Base-by-base conservation (phyloP, 64 coral and sea anemone genomes). In the Montipora capricornis region DNA sequence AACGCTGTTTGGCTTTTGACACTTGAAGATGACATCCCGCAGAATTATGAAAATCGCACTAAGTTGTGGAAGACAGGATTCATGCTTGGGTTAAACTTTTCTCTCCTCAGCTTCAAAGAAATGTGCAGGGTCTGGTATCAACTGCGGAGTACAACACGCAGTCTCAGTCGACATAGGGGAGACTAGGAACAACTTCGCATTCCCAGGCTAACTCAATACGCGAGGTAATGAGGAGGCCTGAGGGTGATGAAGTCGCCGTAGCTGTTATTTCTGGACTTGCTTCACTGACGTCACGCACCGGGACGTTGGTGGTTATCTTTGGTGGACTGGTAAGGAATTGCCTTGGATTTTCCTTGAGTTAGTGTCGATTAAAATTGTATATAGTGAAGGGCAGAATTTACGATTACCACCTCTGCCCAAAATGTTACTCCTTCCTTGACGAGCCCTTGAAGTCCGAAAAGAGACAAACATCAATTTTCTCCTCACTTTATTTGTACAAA, bases 191-290 rank as follows among this genome's bases (percentile, higher is more conserved):
- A 71, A 64, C 26, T 26, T 26, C 26, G 26, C 26, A 26, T 26
- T 26, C 26, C 26, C 26, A 26, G 26, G 26, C 26, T 26, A 26
- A 26, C 26, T 26, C 26, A 26, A 26, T 26, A 26, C 26, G 26
- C 26, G 26, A 26, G 26, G 26, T 26, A 26, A 49, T 88, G 46
- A 81, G 70, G 15, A 89, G 93, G 20, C 91, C 91, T 58, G 94
- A 86, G 59, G 96, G 96, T 77, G 98, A 99, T 79, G 98, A 99
- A 50, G 73, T 99, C 7, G 88, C 98, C 6, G 80, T 96, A 45
- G 87, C 98, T 0, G 97, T 99, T 6, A 94, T 99, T 12, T 80
- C 90, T 14, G 95, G 95, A 13, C 81, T 99, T 60, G 98, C 98
- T 19, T 94, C 98, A 0, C 81, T 99, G 62, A 96, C 98, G 84